A percentile compares a stretch with the other conserved stretches of the same genome.
Conservation (phyloP, 1,140 invertebrate species). For the Pectinophora gossypiella region DNA sequence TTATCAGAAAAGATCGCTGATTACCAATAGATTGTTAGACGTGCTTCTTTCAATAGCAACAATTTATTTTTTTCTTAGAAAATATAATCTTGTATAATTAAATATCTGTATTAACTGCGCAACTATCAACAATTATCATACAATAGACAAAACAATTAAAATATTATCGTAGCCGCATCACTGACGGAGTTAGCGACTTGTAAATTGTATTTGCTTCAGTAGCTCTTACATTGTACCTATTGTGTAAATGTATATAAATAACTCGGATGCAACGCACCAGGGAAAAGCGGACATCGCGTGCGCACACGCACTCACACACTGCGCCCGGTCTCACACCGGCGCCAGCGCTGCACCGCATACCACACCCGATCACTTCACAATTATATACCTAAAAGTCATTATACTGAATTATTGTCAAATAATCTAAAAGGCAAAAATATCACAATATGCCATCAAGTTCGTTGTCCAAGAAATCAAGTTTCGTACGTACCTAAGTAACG, state of each 20-base stretch:
- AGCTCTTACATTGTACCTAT: background rate
- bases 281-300: slow-evolving; percentile 1
- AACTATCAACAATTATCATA: background rate
- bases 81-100: background rate
- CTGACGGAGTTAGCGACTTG: background rate
- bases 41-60: too few species aligned
- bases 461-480: too few species aligned
- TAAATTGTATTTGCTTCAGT: background rate
- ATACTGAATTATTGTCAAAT: too few species aligned
- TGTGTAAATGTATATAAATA: background rate
- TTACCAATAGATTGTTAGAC: too few species aligned
- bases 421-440: too few species aligned
- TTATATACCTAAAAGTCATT: too few species aligned
- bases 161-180: background rate
- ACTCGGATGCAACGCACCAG: background rate
- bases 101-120: background rate
- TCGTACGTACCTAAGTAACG: too few species aligned
- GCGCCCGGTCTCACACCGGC: background rate
- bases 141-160: background rate
- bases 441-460: too few species aligned
- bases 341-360: too few species aligned
- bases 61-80: background rate
- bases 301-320: background rate
- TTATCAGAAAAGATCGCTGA: too few species aligned
- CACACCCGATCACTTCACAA: too few species aligned